Percentiles rank a stretch among this genome's conserved stretches.
phyloP scores from a whole-genome alignment of 1,140 invertebrate genomes.

The Oncopodura yosiiana region DNA sequence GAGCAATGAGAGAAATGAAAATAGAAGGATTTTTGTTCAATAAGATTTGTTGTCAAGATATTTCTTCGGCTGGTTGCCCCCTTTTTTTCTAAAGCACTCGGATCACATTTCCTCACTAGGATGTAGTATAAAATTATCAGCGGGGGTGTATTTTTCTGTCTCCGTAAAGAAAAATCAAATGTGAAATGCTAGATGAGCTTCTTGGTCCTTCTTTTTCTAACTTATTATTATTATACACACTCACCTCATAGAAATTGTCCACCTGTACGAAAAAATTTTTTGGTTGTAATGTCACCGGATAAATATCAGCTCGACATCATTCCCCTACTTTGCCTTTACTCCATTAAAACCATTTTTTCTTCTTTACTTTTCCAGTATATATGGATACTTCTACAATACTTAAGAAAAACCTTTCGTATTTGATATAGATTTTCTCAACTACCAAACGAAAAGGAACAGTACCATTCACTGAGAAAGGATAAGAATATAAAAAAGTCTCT shows the following conservation, averaged over 20 bases:
- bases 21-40: slow-evolving; percentile 34
- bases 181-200: slow-evolving; percentile 28
- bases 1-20: slow-evolving; percentile 24
- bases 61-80: slow-evolving; percentile 3
- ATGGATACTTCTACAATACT: no score
- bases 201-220: no score
- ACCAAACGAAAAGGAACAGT: no score
- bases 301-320: slow-evolving; percentile 22
- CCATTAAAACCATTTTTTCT: no score
- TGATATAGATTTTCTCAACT: no score
- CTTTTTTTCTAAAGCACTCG: slow-evolving; percentile 16
- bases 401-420: no score
- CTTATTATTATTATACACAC: no score
- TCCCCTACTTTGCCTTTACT: no score
- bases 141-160: slow-evolving; percentile 23
- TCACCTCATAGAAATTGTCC: slow-evolving; percentile 19
- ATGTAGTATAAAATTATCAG: slow-evolving; percentile 32
- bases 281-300: slow-evolving; percentile 26
- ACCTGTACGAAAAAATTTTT: slow-evolving; percentile 25
- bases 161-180: slow-evolving; percentile 16
- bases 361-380: no score
- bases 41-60: slow-evolving; percentile 35
- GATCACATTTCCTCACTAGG: slow-evolving; percentile 33
- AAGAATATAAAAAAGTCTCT: no score
- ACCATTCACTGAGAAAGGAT: no score